Conservation (phyloP, 2,888 invertebrate species). For the Trachelus tabidus region DNA sequence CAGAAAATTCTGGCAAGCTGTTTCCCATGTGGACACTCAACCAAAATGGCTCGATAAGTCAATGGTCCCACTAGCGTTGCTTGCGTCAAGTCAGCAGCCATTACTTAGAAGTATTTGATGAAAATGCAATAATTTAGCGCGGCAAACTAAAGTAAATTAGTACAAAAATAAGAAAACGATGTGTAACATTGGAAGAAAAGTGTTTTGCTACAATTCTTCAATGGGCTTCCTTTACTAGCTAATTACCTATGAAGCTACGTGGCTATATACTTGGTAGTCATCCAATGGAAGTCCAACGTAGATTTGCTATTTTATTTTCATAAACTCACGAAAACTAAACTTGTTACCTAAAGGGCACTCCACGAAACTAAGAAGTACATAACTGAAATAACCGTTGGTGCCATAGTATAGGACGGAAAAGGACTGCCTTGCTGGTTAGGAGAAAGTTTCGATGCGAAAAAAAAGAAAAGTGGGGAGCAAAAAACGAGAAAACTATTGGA, state of each 20-base stretch:
- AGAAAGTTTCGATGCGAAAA: constrained; percentile 17
- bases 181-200: background rate
- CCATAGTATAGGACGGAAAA: background rate
- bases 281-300: background rate
- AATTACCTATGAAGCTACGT: background rate
- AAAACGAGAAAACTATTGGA: constrained; percentile 18
- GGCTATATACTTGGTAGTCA: background rate
- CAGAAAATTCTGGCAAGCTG: background rate
- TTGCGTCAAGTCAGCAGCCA: background rate
- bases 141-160: background rate
- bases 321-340: constrained; percentile 16
- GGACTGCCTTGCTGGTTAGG: constrained; percentile 11
- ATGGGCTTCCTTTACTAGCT: background rate
- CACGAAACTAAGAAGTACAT: constrained; percentile 19
- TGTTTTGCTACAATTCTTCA: background rate
- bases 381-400: constrained; percentile 21
- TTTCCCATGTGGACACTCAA: background rate
- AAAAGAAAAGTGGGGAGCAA: background rate
- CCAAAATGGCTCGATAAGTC: background rate
- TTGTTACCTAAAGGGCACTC: constrained; percentile 20
- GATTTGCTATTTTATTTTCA: constrained; percentile 5
- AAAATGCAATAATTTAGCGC: background rate
- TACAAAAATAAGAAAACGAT: background rate
- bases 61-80: background rate
- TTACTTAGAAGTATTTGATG: background rate